A percentile compares a stretch with the other conserved stretches of the same genome.
Evolutionary conservation across 2,113 vertebrate species (phyloP).

Genomic region (Entelurus aequoreus): DNA sequence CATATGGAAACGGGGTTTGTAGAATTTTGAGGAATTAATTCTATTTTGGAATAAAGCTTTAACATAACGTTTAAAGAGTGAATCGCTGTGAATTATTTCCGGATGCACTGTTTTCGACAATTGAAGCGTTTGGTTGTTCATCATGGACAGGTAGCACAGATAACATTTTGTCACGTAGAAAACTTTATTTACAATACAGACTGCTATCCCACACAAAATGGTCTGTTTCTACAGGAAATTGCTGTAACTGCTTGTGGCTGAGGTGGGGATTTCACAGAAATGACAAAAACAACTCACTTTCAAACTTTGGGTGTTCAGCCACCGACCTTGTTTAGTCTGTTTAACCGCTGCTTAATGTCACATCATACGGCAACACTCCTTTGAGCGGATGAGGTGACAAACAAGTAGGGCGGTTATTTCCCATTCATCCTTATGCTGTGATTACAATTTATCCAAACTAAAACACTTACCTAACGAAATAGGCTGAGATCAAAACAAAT

Average conservation of each 20-base stretch:
- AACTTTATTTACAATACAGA: constrained; percentile 75
- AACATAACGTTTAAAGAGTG: no score
- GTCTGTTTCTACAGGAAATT: constrained; percentile 50
- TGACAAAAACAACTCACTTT: constrained; percentile 42
- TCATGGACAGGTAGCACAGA: neutral
- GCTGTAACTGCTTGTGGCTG: constrained; percentile 54
- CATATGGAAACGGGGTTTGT: no score
- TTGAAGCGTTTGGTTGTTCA: neutral
- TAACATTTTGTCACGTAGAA: constrained; percentile 3
- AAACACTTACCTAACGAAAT: constrained; percentile 16
- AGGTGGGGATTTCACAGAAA: constrained; percentile 66
- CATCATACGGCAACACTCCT: constrained; percentile 17
- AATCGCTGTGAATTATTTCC: no score
- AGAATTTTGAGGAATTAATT: no score
- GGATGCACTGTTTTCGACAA: no score
- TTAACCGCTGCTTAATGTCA: constrained; percentile 24
- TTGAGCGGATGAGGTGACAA: neutral
- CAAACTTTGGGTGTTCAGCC: constrained; percentile 39
- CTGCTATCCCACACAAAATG: constrained; percentile 50
- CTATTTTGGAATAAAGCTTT: no score
- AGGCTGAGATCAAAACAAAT: constrained; percentile 9
- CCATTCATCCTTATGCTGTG: neutral
- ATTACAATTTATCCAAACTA: constrained; percentile 8
- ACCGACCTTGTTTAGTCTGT: constrained; percentile 48
- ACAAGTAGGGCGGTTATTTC: constrained; percentile 2